Evolutionary conservation across 2,888 invertebrate genomes (phyloP).

Genomic region (Trissolcus brochymenae): DNA sequence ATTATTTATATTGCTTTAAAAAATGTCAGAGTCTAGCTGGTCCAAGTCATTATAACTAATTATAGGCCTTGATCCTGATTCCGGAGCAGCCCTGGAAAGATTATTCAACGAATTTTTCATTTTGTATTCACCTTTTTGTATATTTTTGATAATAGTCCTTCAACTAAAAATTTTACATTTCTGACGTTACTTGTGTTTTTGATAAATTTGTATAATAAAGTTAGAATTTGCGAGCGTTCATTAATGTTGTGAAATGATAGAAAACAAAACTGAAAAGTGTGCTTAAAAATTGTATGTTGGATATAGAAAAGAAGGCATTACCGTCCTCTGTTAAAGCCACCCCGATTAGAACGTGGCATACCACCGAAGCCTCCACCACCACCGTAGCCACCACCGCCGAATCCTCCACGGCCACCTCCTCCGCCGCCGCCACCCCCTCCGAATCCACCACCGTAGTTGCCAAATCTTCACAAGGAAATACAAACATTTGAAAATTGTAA

Average conservation of each 20-base stretch:
- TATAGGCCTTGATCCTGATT: conserved; percentile 81
- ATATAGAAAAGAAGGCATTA: conserved; percentile 54
- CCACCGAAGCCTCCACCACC: conserved; percentile 72
- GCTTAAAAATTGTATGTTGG: background rate
- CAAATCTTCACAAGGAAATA: conserved; percentile 32
- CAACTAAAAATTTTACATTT: too few species aligned
- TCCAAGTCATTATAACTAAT: conserved; percentile 94
- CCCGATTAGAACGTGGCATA: conserved; percentile 77
- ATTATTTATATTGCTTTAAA: conserved; percentile 76
- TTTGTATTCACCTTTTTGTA: background rate
- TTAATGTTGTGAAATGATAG: background rate
- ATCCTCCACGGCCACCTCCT: conserved; percentile 68
- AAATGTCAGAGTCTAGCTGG: conserved; percentile 89
- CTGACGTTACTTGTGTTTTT: too few species aligned
- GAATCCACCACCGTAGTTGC: conserved; percentile 66
- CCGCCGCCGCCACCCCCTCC: conserved; percentile 71
- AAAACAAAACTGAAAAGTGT: conserved; percentile 16
- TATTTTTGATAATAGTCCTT: too few species aligned
- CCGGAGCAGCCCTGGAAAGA: conserved; percentile 73
- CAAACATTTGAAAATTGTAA: background rate
- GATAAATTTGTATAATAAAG: background rate
- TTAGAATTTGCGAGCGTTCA: background rate
- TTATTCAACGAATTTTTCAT: conserved; percentile 45
- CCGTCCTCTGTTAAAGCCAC: conserved; percentile 77
- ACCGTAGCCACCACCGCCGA: conserved; percentile 68